A percentile compares a stretch with the other conserved stretches of the same genome.
Evolutionary conservation across 2,888 invertebrate species (phyloP).

Genomic region (Eupithecia dodoneata): DNA sequence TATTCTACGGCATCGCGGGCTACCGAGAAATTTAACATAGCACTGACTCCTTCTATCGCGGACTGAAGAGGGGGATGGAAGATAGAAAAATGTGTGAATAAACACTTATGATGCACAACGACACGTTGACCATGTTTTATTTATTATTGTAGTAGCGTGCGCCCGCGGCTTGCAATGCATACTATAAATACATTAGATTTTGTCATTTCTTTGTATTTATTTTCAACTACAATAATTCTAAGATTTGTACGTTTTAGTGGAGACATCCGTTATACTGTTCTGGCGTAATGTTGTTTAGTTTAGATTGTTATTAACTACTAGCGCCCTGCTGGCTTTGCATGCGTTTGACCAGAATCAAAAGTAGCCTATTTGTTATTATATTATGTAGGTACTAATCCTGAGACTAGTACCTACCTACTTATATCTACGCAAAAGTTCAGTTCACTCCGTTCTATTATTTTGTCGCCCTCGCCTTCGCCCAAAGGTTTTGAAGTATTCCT

Average conservation of each 20-base stretch:
- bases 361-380: too few relatives aligned
- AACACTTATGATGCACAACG: slow-evolving; percentile 46
- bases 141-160: neutral
- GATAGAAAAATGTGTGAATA: slow-evolving; percentile 64
- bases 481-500: too few relatives aligned
- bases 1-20: slow-evolving; percentile 52
- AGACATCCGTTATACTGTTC: neutral
- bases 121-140: slow-evolving; percentile 9
- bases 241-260: neutral
- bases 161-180: neutral
- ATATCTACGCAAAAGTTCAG: too few relatives aligned
- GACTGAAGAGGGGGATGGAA: slow-evolving; percentile 44
- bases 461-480: too few relatives aligned
- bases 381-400: too few relatives aligned
- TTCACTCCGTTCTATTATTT: too few relatives aligned
- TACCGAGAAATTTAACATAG: slow-evolving; percentile 72
- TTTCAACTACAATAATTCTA: neutral
- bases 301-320: too few relatives aligned
- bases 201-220: neutral
- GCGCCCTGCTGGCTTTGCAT: too few relatives aligned
- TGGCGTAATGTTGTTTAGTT: too few relatives aligned
- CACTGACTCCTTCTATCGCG: slow-evolving; percentile 50
- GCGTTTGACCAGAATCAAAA: too few relatives aligned
- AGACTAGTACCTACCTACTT: too few relatives aligned
- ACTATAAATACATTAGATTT: neutral